phyloP scores from a whole-genome alignment of 2,797 vertebrate genomes.

The Merluccius polli region DNA sequence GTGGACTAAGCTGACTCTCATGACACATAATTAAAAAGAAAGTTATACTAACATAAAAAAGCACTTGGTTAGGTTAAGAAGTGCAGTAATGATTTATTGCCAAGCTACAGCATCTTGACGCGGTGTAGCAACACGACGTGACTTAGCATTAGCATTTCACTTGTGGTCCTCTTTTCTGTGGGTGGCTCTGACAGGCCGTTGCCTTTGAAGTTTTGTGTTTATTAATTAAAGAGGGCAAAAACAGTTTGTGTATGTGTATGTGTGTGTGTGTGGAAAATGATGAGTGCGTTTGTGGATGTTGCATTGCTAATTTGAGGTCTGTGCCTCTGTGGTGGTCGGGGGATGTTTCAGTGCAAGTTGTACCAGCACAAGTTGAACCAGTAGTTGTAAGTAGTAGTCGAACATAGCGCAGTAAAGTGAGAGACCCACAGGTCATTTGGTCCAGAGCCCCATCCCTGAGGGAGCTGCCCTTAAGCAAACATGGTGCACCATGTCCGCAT shows the following conservation, averaged over 20 bases:
- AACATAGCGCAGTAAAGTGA: slow-evolving; percentile 45
- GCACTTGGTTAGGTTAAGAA: slow-evolving; percentile 1
- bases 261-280: slow-evolving; percentile 22
- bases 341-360: slow-evolving; percentile 38
- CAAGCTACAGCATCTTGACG: slow-evolving; percentile 16
- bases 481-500: slow-evolving; percentile 30
- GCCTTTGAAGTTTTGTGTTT: slow-evolving; percentile 57
- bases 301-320: slow-evolving; percentile 41
- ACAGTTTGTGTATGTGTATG: slow-evolving; percentile 32
- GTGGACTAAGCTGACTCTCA: not conserved
- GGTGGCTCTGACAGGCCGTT: slow-evolving; percentile 42
- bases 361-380: not conserved
- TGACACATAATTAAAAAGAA: slow-evolving; percentile 8
- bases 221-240: slow-evolving; percentile 59
- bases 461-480: slow-evolving; percentile 43
- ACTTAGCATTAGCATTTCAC: slow-evolving; percentile 38
- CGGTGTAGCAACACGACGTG: slow-evolving; percentile 27
- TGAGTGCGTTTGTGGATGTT: slow-evolving; percentile 19
- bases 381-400: too few relatives aligned
- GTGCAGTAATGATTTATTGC: slow-evolving; percentile 36
- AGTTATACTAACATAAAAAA: not conserved
- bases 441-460: slow-evolving; percentile 47
- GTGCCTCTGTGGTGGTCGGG: slow-evolving; percentile 29
- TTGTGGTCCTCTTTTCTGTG: slow-evolving; percentile 39
- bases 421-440: slow-evolving; percentile 52